Conservation (phyloP, 37 sponge, comb jelly and placozoan species). For the Cliona cf. orientalis region DNA sequence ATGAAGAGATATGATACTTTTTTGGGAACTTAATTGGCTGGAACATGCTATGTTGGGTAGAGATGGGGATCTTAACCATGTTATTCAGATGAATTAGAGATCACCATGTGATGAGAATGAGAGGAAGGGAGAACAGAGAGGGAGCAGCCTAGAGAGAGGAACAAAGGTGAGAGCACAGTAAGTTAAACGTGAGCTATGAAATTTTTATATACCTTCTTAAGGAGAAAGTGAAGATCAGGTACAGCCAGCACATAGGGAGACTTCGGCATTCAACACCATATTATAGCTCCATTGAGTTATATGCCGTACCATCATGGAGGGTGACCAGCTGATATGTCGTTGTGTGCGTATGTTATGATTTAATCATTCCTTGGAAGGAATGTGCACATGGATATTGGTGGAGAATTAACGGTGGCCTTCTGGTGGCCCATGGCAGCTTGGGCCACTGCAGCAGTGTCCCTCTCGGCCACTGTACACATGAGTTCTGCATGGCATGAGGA, state of each 20-base stretch:
- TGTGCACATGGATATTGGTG: too few relatives aligned
- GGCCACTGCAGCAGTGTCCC: background rate
- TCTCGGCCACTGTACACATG: too few relatives aligned
- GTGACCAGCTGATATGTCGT: conserved; percentile 46
- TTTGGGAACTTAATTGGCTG: conserved; percentile 13
- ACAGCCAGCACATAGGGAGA: conserved; percentile 68
- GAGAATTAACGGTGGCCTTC: too few relatives aligned
- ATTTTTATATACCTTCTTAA: conserved; percentile 53
- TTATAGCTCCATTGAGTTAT: conserved; percentile 49
- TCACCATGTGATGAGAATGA: conserved; percentile 13
- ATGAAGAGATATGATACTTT: conserved; percentile 36
- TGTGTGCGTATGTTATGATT: conserved; percentile 6
- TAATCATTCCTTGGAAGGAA: background rate
- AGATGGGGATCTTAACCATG: background rate
- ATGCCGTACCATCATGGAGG: conserved; percentile 39
- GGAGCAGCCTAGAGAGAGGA: conserved; percentile 54
- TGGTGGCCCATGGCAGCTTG: too few relatives aligned
- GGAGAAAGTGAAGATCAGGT: conserved; percentile 68
- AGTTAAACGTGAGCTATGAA: background rate
- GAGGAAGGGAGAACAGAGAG: background rate
- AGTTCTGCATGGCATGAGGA: too few relatives aligned
- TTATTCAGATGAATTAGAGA: conserved; percentile 22
- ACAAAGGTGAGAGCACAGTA: conserved; percentile 56
- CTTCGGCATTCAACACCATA: conserved; percentile 55
- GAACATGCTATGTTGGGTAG: background rate